These are phyloP conservation scores for Styela clava DNA, from an alignment of 23 tunicate genomes.

Conservation along the genomic window DNA sequence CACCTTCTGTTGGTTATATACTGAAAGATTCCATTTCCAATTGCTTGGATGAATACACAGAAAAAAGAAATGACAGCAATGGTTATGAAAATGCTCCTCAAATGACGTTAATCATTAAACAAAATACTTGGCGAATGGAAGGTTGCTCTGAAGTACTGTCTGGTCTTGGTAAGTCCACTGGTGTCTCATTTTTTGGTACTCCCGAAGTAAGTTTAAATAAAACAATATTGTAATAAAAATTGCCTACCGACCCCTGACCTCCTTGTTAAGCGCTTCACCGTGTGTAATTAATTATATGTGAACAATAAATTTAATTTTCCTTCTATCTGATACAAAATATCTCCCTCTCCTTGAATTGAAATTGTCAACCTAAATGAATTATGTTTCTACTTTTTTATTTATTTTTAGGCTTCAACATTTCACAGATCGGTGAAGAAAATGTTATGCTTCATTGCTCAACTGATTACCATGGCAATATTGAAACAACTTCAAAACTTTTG, in stretches of 20 bases:
- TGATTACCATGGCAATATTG: background rate
- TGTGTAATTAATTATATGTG: too few species aligned
- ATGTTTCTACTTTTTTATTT: too few species aligned
- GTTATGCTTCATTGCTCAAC: slow-evolving; percentile 21
- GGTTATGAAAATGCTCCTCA: background rate
- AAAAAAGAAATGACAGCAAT: background rate
- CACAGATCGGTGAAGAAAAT: slow-evolving; percentile 4
- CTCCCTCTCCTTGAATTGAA: too few species aligned
- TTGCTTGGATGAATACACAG: slow-evolving; percentile 14
- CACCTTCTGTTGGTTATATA: slow-evolving; percentile 19
- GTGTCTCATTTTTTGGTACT: too few species aligned
- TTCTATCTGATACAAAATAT: too few species aligned
- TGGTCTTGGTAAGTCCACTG: slow-evolving; percentile 20
- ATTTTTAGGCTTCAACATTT: background rate
- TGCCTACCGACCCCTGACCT: too few species aligned
- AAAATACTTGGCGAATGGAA: slow-evolving; percentile 33
- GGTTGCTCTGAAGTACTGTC: slow-evolving; percentile 27
- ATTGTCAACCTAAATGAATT: too few species aligned
- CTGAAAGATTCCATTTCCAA: background rate
- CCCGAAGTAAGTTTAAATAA: too few species aligned
- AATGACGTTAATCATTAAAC: slow-evolving; percentile 16
- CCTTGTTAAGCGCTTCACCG: too few species aligned
- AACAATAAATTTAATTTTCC: too few species aligned
- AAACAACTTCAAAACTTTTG: background rate
- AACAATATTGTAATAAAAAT: too few species aligned